A percentile compares a stretch with the other conserved stretches of the same genome.
Conservation (phyloP, 2,113 vertebrate genomes). For the Phaethon lepturus region DNA sequence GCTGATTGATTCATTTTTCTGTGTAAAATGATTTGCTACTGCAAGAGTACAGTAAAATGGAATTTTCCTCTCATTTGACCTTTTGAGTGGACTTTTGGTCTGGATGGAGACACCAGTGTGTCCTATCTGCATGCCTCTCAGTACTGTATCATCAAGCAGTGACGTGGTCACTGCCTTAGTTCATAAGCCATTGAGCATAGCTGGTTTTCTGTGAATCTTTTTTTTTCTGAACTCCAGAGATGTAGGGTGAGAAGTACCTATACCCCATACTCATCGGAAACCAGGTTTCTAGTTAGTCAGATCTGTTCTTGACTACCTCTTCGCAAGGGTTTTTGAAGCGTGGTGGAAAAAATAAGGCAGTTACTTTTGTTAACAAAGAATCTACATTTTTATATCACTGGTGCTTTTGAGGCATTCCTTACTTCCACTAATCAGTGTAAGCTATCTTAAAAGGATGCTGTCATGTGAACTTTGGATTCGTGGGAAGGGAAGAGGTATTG, state of each 20-base stretch:
- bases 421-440: background rate
- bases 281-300: background rate
- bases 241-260: background rate
- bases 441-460: background rate
- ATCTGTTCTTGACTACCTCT: background rate
- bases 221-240: background rate
- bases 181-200: background rate
- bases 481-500: constrained; percentile 13
- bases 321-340: background rate
- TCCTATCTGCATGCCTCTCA: background rate
- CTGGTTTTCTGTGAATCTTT: background rate
- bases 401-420: background rate
- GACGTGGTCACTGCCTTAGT: background rate
- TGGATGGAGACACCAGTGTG: background rate
- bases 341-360: background rate
- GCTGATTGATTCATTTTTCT: background rate
- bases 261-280: background rate
- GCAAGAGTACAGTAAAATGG: background rate
- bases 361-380: background rate
- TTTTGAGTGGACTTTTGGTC: background rate
- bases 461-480: background rate
- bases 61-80: background rate
- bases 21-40: background rate
- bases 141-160: background rate
- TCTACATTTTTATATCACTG: background rate